Evolutionary conservation across 2,113 vertebrate genomes (phyloP).

Genomic region (Misgurnus mizolepis): DNA sequence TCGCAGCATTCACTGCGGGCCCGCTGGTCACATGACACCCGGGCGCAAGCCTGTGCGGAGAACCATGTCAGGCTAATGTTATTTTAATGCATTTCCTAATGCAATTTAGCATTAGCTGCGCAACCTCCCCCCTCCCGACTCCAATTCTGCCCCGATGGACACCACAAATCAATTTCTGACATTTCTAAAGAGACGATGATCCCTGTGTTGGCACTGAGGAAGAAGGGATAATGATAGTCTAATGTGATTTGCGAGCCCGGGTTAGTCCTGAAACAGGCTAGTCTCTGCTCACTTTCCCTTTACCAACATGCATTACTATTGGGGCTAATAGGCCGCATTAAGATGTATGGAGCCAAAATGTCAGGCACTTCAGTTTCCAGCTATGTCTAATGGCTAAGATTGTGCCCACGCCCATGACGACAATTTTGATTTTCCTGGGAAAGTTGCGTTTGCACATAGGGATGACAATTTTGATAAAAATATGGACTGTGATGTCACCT

Average conservation of each 20-base stretch:
- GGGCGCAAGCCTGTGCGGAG: constrained; percentile 63
- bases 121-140: constrained; percentile 63
- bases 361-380: constrained; percentile 57
- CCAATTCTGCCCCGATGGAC: constrained; percentile 67
- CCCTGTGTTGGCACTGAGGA: constrained; percentile 71
- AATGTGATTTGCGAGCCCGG: constrained; percentile 74
- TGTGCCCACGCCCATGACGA: constrained; percentile 14
- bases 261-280: constrained; percentile 62
- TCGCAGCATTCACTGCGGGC: constrained; percentile 78
- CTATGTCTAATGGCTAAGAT: constrained; percentile 23
- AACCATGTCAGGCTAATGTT: constrained; percentile 85
- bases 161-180: constrained; percentile 77
- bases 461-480: neutral
- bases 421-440: neutral
- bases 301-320: constrained; percentile 75
- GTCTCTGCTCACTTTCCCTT: constrained; percentile 70
- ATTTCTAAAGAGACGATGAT: constrained; percentile 81
- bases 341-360: constrained; percentile 67
- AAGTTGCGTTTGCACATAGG: no score
- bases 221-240: constrained; percentile 76
- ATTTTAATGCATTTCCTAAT: constrained; percentile 84
- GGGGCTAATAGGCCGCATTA: constrained; percentile 74
- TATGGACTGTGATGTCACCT: no score
- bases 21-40: constrained; percentile 81
- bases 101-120: constrained; percentile 68